Evolutionary conservation across 2,113 vertebrate genomes (phyloP).

Genomic region (Solenodon paradoxus): DNA sequence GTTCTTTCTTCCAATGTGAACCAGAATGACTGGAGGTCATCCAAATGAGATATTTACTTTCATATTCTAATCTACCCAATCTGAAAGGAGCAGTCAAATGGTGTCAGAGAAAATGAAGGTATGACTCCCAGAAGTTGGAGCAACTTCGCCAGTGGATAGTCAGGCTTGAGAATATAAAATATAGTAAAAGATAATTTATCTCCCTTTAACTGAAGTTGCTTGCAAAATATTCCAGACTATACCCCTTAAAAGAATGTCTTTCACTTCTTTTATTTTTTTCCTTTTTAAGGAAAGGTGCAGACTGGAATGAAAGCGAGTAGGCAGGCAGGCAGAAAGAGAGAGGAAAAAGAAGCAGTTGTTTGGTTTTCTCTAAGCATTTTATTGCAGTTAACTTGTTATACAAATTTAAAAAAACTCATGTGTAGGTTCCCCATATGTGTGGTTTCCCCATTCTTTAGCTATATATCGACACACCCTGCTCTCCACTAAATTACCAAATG

Average conservation of each 20-base stretch:
- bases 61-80: neutral
- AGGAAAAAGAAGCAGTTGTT: no score
- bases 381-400: no score
- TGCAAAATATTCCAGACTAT: neutral
- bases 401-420: no score
- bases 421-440: no score
- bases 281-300: no score
- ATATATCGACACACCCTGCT: no score
- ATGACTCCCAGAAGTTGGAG: neutral
- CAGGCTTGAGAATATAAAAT: neutral
- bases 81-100: neutral
- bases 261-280: no score
- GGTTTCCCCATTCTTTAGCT: no score
- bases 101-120: neutral
- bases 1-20: neutral
- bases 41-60: slow-evolving; percentile 2
- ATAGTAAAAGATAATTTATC: neutral
- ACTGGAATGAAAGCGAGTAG: no score
- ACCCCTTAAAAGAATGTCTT: neutral
- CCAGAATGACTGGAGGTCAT: neutral
- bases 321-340: no score
- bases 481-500: no score
- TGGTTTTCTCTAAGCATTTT: no score
- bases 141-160: neutral
- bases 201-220: neutral